Evolutionary conservation across 2,888 invertebrate species (phyloP), one percentile per base, ranked within the genome.

Genomic region (Glomeris marginata): DNA sequence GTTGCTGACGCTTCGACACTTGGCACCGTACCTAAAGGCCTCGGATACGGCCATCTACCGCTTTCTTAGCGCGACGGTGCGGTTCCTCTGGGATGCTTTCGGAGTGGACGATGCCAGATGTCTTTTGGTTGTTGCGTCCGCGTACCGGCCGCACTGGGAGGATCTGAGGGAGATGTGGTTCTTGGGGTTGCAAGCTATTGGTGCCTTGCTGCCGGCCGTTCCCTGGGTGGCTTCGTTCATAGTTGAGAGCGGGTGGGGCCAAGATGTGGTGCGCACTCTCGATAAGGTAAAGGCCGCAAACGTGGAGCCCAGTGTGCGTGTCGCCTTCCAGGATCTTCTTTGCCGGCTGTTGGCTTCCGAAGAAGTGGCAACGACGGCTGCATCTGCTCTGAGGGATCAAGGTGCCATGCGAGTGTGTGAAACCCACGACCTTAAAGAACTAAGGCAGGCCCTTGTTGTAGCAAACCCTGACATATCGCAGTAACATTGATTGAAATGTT

Each of bases 121-220:
- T 10, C 81, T 82, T 47, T 69, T 91, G 52, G 85, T 87, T 2
- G 84, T 90, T 0, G 77, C 87, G 1, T 81, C 86, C 72, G 72
- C 78, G 2, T 91, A 91, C 66, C 86, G 87, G 62, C 81, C 84
- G 63, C 75, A 79, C 61, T 91, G 91, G 91, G 78, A 79, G 71
- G 88, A 90, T 65, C 74, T 91, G 52, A 83, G 81, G 64, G 91
- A 91, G 62, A 69, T 91, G 13, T 91, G 91, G 91, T 91, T 88
- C 67, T 72, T 91, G 54, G 90, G 90, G 20, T 87, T 91, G 86
- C 90, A 90, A 66, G 88, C 90, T 1, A 81, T 91, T 74, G 79
- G 85, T 61, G 78, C 80, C 34, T 79, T 88, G 0, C 68, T 90
- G 38, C 77, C 84, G 16, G 75, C 80, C 53, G 52, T 57, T 49